Evolutionary conservation across 2,113 vertebrate species (phyloP), one percentile per base, ranked within the genome.

Genomic region (Stigmatopora nigra): DNA sequence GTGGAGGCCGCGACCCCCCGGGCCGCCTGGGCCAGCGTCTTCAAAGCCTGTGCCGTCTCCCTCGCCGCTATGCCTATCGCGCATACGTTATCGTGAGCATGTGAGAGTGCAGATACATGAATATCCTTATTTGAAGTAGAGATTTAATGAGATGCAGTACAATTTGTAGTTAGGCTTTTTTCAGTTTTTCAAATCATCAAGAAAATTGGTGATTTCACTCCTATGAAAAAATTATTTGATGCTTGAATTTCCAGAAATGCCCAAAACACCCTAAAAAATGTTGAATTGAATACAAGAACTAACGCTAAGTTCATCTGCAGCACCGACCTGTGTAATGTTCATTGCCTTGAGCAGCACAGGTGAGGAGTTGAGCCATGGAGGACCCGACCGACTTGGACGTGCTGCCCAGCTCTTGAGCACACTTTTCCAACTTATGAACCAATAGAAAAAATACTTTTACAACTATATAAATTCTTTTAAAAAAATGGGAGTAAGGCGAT

Each of bases 351-450:
- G 97, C 95, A 20, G 97, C 96, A 71, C 96, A 98, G 38, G 97
- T 99, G 65, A 99, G 90, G 62, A 99, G 78, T 84, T 99, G 97
- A 0, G 97, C 96, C 96, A 99, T 98, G 25, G 96, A 98, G 0
- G 97, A 99, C 7, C 97, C 97, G 0, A 99, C 97, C 0, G 96
- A 94, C 86, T 99, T 99, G 2, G 97, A 99, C 0, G 94, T 97
- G 83, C 95, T 97, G 66, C 97, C 97, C 72, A 99, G 89, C 72
- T 99, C 97, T 85, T 98, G 97, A 68, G 96, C 94, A 68, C 95
- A 98, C 69, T 96, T 98, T 84, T 99, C 97, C 71, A 99, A 85
- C 97, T 99, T 10, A 38, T n/a, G 25, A 51, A 41, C 2, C 22
- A 22, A 31, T 10, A 53, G 51, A 53, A 2, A 53, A 19, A 22